phyloP scores from a whole-genome alignment of 2,113 vertebrate genomes.

The Periophthalmodon schlosseri region DNA sequence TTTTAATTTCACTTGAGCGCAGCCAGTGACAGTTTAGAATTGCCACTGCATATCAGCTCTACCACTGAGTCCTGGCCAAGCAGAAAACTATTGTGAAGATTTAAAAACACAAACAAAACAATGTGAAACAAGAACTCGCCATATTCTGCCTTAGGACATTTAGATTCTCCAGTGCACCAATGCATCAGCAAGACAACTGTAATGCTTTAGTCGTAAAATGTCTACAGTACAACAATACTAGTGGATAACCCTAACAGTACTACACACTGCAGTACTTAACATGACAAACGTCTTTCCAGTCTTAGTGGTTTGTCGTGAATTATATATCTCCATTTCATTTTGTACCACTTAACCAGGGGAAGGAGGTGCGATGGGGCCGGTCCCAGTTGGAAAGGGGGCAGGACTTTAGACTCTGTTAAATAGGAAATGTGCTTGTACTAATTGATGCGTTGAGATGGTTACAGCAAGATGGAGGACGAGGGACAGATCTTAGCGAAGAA shows the following conservation, averaged over 20 bases:
- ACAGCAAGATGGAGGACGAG: background rate
- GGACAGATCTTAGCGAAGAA: no score
- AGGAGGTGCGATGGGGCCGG: background rate
- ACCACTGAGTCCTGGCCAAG: no score
- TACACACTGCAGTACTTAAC: background rate
- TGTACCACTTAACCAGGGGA: background rate
- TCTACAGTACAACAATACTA: no score
- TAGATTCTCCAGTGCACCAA: background rate
- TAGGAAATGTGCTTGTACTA: background rate
- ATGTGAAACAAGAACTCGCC: background rate
- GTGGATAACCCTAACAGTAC: background rate
- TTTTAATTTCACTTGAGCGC: no score
- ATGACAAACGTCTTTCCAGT: background rate
- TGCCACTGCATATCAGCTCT: no score
- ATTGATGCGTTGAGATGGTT: background rate
- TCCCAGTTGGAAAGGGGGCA: conserved; percentile 7
- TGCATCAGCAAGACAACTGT: background rate
- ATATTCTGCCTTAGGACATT: background rate
- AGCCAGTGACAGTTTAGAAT: no score
- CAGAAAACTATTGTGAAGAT: no score
- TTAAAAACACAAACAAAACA: background rate
- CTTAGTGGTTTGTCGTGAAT: background rate
- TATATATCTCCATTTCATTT: conserved; percentile 3
- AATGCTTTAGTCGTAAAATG: background rate
- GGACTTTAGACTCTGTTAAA: background rate